These are phyloP conservation scores for Lucilia sericata DNA, from an alignment of 1,140 invertebrate species.

Conservation along the genomic window DNA sequence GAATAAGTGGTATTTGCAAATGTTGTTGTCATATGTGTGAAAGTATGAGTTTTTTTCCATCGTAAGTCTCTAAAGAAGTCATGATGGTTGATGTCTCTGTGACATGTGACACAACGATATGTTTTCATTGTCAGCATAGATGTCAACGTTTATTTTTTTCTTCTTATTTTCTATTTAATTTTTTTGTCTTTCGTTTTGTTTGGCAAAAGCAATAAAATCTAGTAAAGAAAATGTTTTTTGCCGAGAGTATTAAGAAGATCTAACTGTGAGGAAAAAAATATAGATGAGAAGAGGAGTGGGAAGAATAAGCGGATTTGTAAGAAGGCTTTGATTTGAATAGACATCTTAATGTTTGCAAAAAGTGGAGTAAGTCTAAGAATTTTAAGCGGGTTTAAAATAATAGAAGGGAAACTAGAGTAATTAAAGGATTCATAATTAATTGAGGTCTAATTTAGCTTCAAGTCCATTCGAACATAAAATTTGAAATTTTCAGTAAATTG, in stretches of 20 bases:
- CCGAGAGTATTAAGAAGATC: not conserved
- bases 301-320: not conserved
- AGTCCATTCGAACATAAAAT: too few species aligned
- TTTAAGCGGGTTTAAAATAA: too few species aligned
- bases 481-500: too few species aligned
- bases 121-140: slow-evolving; percentile 39
- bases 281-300: too few species aligned
- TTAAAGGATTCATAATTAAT: too few species aligned
- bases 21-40: not conserved
- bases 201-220: not conserved
- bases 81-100: slow-evolving; percentile 41
- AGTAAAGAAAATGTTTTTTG: not conserved
- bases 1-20: slow-evolving; percentile 38
- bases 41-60: not conserved
- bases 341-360: too few species aligned
- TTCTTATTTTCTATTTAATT: not conserved
- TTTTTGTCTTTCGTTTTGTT: not conserved
- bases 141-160: slow-evolving; percentile 4
- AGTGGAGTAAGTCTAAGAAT: too few species aligned
- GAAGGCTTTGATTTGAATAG: not conserved
- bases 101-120: slow-evolving; percentile 43
- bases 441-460: too few species aligned
- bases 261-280: not conserved
- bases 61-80: slow-evolving; percentile 36
- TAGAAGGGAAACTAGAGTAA: too few species aligned